These are phyloP conservation scores for Heptranchias perlo DNA, from an alignment of 2,113 vertebrate genomes.

Conservation along the genomic window DNA sequence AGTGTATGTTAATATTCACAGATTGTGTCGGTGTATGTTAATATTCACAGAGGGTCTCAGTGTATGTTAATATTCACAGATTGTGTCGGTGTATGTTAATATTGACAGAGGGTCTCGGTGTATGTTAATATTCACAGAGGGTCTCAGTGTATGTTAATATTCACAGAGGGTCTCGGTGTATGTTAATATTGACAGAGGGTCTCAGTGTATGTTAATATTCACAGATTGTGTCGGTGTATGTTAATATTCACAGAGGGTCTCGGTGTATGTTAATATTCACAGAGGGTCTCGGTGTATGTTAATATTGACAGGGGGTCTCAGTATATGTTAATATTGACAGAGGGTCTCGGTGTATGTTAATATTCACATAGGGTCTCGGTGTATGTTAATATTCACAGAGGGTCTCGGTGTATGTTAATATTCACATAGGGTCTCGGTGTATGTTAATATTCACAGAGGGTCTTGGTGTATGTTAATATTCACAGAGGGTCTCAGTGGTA, in stretches of 20 bases:
- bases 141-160: no score
- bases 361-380: neutral
- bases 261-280: no score
- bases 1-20: neutral
- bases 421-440: neutral
- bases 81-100: no score
- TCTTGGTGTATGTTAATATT: no score
- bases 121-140: no score
- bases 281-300: neutral
- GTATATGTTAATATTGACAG: neutral
- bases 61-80: neutral
- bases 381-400: neutral
- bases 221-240: no score
- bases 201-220: no score
- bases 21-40: neutral
- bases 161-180: neutral
- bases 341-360: neutral
- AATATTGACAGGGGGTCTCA: neutral
- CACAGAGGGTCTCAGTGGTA: no score
- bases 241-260: no score
- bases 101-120: no score
- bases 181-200: neutral
- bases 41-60: neutral
- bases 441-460: neutral
- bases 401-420: neutral